phyloP scores from a whole-genome alignment of 2,113 vertebrate genomes.

The Australoheros scitulus region DNA sequence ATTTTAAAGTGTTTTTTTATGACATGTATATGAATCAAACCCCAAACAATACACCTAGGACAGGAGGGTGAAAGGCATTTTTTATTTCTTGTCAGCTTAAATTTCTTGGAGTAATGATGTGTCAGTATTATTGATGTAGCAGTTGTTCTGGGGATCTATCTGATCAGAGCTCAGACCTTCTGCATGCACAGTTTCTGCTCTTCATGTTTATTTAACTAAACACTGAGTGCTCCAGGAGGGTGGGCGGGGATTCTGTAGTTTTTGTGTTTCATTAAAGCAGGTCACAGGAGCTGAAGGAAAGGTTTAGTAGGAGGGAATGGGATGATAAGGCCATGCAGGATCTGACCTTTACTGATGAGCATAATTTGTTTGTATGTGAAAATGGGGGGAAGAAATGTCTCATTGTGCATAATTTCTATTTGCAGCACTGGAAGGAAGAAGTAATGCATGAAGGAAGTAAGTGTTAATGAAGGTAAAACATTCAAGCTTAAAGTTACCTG shows the following conservation, averaged over 20 bases:
- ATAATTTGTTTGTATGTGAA: neutral
- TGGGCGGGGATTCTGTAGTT: neutral
- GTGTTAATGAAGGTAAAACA: neutral
- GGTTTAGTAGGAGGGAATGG: slow-evolving; percentile 51
- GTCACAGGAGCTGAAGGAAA: slow-evolving; percentile 64
- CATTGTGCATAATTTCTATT: slow-evolving; percentile 17
- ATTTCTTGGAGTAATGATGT: slow-evolving; percentile 19
- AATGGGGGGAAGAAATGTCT: neutral
- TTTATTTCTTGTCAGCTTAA: slow-evolving; percentile 26
- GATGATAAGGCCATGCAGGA: slow-evolving; percentile 54
- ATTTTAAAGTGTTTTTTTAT: neutral
- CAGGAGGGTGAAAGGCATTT: slow-evolving; percentile 2
- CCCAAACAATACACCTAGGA: neutral
- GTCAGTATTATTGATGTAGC: slow-evolving; percentile 8
- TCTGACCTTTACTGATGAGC: slow-evolving; percentile 62
- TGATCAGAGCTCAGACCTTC: neutral
- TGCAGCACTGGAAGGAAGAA: neutral
- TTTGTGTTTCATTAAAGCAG: slow-evolving; percentile 29
- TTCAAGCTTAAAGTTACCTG: neutral
- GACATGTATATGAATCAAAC: slow-evolving; percentile 11
- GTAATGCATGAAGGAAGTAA: neutral
- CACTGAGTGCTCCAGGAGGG: slow-evolving; percentile 7
- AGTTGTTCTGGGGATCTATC: neutral
- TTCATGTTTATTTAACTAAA: neutral
- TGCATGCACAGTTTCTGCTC: neutral